phyloP scores from a whole-genome alignment of 2,797 vertebrate genomes.

The Enteromius trimaculatus region DNA sequence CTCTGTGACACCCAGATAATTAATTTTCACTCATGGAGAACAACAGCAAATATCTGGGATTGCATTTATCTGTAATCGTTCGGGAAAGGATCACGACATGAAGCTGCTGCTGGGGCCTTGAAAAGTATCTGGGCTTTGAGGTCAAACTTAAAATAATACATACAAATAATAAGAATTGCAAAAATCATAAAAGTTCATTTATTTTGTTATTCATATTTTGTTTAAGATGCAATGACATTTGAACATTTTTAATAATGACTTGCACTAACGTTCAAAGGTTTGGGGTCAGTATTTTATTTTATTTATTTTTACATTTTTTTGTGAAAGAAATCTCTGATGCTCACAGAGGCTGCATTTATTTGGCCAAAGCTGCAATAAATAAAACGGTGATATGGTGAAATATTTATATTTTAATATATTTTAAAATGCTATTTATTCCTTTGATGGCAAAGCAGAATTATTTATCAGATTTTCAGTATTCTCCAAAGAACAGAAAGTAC shows the following conservation, averaged over 20 bases:
- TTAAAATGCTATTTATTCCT: background rate
- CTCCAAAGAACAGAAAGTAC: background rate
- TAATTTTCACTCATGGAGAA: slow-evolving; percentile 90
- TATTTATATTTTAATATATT: background rate
- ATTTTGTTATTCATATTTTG: background rate
- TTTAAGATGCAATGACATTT: background rate
- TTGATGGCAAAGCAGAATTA: background rate
- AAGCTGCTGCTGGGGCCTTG: background rate
- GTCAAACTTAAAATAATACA: background rate
- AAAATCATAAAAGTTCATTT: background rate
- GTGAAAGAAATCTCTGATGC: background rate
- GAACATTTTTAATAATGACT: background rate
- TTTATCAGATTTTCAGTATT: background rate
- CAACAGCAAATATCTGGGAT: slow-evolving; percentile 68
- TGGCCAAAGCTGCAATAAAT: background rate
- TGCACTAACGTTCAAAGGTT: background rate
- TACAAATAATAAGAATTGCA: background rate
- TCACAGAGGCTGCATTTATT: background rate
- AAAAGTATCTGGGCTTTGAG: background rate
- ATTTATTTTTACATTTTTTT: background rate
- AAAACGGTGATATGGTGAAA: background rate
- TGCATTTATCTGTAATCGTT: slow-evolving; percentile 56
- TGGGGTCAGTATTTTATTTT: background rate
- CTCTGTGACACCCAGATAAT: slow-evolving; percentile 90
- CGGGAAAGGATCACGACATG: background rate